Conservation (phyloP, 2,113 vertebrate species). For the Tonatia bakeri region DNA sequence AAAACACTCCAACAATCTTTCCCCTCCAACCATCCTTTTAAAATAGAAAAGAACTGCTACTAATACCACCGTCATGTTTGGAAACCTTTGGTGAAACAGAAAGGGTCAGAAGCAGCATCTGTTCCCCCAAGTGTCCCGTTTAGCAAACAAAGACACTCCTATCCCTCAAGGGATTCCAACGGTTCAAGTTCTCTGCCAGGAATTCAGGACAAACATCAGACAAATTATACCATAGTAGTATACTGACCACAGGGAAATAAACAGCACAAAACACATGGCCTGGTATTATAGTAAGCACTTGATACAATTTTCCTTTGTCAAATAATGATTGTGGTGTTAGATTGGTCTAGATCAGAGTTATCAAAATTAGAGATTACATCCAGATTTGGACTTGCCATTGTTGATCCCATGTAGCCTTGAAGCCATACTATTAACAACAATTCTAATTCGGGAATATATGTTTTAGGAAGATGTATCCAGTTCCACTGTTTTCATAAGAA, state of each 20-base stretch:
- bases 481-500: neutral
- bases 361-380: neutral
- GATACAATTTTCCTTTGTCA: neutral
- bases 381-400: conserved; percentile 16
- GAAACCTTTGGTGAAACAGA: neutral
- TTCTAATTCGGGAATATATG: conserved; percentile 19
- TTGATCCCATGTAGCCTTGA: neutral
- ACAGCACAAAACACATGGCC: neutral
- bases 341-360: neutral
- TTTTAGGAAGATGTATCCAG: conserved; percentile 21
- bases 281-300: neutral
- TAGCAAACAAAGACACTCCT: neutral
- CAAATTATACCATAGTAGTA: neutral
- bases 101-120: neutral
- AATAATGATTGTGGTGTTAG: neutral
- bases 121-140: neutral
- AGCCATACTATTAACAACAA: neutral
- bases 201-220: neutral
- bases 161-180: neutral
- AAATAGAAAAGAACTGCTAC: neutral
- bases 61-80: neutral
- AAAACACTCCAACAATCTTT: neutral
- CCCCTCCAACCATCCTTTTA: neutral
- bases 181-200: neutral
- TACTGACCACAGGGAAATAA: neutral